Base-by-base conservation (phyloP, 1,140 invertebrate genomes). In the Drosophila kohkoa region DNA sequence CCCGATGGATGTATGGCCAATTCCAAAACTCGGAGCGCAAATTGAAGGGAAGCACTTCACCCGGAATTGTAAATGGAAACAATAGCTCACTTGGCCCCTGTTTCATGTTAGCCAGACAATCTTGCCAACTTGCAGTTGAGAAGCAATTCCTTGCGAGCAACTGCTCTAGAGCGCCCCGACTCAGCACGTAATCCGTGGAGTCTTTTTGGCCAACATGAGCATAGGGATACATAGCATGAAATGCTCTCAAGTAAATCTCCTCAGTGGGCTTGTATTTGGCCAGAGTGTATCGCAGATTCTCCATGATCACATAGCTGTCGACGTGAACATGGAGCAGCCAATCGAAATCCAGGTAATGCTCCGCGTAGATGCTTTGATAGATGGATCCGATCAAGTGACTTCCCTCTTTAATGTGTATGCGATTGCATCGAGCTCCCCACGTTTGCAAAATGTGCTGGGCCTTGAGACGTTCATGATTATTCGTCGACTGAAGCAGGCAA, bases 291-390 rank as follows among this genome's bases (percentile, higher is more conserved):
- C 98, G 94, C 16, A 99, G 93, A 93, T 99, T 99, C 92, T 99
- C 98, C 5, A 99, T 94, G 43, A 99, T 94, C 15, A 98, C 96
- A 92, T 97, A 98, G 93, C 98, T 98, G 90, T 99, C 98, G 92
- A 98, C 97, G 87, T 99, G 98, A 25, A 97, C 97, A 92, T 99
- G 98, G 81, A 99, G 93, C 91, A 98, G 98, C 97, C 97, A 99
- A 92, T 99, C 98, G 8, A 95, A 95, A 67, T 97, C 94, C 75
- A 96, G 93, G 15, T 94, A 93, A 88, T 98, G 96, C 86, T 97
- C 93, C 49, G 96, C 93, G 82, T 97, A 98, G 11, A 97, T 94
- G 94, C 38, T 96, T 82, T 32, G 94, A 94, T 43, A 97, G 91
- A 16, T 95, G 32, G 95, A 95, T n/a, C n/a, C 3, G 69, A 96